A percentile compares a stretch with the other conserved stretches of the same genome.
Evolutionary conservation across 1,140 invertebrate genomes (phyloP).

Genomic region (Musca vetustissima): DNA sequence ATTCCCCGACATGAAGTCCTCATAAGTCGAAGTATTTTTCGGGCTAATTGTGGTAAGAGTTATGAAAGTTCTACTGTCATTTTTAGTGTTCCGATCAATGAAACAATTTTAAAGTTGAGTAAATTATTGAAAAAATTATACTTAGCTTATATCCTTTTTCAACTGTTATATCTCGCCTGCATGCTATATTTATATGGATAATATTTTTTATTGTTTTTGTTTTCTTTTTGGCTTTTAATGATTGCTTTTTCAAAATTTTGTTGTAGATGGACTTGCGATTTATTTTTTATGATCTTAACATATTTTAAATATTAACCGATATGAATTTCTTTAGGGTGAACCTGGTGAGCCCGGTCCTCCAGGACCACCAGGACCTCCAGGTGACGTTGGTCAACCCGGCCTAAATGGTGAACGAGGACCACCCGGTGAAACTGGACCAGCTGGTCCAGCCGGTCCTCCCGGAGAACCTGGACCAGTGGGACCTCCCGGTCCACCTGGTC

Average conservation of each 20-base stretch:
- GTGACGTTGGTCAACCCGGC: conserved; percentile 58
- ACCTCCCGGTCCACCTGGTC: conserved; percentile 60
- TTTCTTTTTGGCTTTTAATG: conserved; percentile 1
- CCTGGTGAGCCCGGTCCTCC: conserved; percentile 88
- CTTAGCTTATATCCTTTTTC: too few species aligned
- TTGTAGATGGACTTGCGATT: too few species aligned
- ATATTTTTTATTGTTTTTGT: neutral
- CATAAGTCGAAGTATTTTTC: too few species aligned
- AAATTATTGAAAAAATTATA: too few species aligned
- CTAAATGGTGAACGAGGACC: conserved; percentile 58
- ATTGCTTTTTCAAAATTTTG: conserved; percentile 23
- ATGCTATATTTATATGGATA: neutral
- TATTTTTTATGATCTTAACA: too few species aligned
- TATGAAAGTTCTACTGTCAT: too few species aligned
- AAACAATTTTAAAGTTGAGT: too few species aligned
- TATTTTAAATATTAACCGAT: too few species aligned
- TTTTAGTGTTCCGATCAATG: too few species aligned
- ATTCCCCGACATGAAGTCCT: too few species aligned
- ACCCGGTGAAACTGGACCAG: conserved; percentile 46
- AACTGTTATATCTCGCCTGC: neutral
- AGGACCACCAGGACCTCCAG: conserved; percentile 74
- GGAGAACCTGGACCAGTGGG: conserved; percentile 60
- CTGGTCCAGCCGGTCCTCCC: conserved; percentile 73
- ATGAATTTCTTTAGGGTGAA: conserved; percentile 74
- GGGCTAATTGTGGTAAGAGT: too few species aligned